Evolutionary conservation across 2,797 vertebrate genomes (phyloP), one percentile per base, ranked within the genome.

Genomic region (Fistularia tabacaria): DNA sequence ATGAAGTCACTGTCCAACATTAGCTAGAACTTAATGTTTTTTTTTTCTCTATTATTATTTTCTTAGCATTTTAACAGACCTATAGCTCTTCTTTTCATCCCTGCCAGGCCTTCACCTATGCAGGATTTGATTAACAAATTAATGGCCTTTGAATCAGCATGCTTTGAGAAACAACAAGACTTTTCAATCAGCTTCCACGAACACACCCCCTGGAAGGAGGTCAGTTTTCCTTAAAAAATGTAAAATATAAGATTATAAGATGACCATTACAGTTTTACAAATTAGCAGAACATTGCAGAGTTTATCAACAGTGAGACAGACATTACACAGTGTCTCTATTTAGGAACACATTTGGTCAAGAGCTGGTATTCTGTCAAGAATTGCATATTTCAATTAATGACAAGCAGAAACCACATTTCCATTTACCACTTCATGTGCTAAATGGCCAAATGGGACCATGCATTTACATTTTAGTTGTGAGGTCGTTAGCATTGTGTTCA

Each of bases 191-290:
- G 57, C 40, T 14, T 45, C 11, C 57, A 11, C 52, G 0, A 44
- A 69, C 76, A 72, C 80, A 40, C 74, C 77, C 70, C 59, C 62
- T 50, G 65, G 54, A 71, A 62, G 71, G 66, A 67, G 76, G 76
- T 85, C 77, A 82, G 62, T 14, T 63, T 59, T 25, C 25, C 2
- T 25, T 25, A 25, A 5, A 25, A 5, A 25, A 25, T 14, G 59
- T 54, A 46, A 62, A 68, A 73, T 77, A 81, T 59, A 8, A 6
- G 59, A 71, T 65, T 66, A 10, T 6, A 10, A 70, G 58, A 63
- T 7, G 49, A 59, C 57, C 48, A 49, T 14, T 40, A 68, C 14
- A 38, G 66, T 76, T 71, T 25, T 25, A 25, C 25, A 25, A 25
- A 25, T 25, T 2, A 25, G 25, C 25, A 25, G 25, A 25, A 25